Evolutionary conservation across 2,113 vertebrate genomes (phyloP), one percentile per base, ranked within the genome.

Genomic region (Percina caprodes): DNA sequence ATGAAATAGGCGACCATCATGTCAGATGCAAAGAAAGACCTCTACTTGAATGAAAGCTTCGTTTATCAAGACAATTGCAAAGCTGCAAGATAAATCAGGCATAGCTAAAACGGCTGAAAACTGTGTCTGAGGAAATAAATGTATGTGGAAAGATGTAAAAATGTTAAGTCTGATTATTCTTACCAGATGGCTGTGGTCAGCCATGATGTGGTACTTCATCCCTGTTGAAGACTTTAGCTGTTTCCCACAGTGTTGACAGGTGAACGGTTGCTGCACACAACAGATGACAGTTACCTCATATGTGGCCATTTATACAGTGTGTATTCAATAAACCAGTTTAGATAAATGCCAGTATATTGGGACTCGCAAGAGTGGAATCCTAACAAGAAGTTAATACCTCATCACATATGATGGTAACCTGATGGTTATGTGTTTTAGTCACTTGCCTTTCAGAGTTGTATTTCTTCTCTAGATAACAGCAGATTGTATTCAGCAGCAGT

Each of bases 171-270:
- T 39, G 48, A 51, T 5, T 0, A 2, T 6, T 45, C 83, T 93
- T 93, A 99, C 98, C 97, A 97, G 91, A 74, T 96, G 96, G 82
- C 96, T 98, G 88, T 99, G 98, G 83, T 99, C 97, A 33, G 98
- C 98, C 97, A 99, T 98, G 92, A 99, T 91, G 19, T 99, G 97
- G 85, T 99, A 99, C 90, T 98, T 99, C 96, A 99, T 98, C 79
- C 97, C 98, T 33, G 97, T 97, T 66, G 96, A 92, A 24, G 98
- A 98, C 87, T 97, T 97, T 26, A 99, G 95, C 67, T 98, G 97
- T 87, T 98, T 99, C 62, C 96, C 97, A 45, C 98, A 99, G 87
- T 99, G 97, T 46, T 96, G 96, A 84, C 98, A 99, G 0, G 96
- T 97, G 78, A 97, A 97, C 33, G 95, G 94, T 86, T 97, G 95